Base-by-base conservation (phyloP, 2,113 vertebrate genomes). In the Bos taurus region DNA sequence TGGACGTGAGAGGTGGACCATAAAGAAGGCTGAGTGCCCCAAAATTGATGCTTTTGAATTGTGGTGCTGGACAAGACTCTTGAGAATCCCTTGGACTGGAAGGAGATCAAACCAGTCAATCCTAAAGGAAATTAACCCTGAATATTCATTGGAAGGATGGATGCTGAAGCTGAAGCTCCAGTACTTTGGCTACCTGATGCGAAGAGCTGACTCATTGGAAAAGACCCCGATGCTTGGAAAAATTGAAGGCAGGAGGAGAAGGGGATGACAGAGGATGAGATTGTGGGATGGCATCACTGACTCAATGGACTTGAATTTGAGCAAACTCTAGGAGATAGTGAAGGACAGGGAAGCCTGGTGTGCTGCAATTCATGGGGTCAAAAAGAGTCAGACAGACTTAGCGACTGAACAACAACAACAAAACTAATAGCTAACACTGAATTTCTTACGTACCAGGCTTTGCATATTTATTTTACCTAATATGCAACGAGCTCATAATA, bases 11-110 rank as follows among this genome's bases (percentile, higher is more conserved):
- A 40, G 67, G 1, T 71, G n/a, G 67, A 23, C n/a, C 67, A 23
- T 40, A 23, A 71, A 71, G n/a, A 12, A 71, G 19, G 5, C 19
- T 23, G n/a, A 71, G n/a, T 0, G 0, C 67, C 2, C 1, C 40
- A 36, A 21, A 71, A 12, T 23, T 12, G 4, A 23, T 71, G n/a
- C 4, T 40, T 71, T 40, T 71, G 67, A 71, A 71, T 12, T 36
- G 5, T 71, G 67, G 19, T 71, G 67, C n/a, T 71, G n/a, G 17
- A 21, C n/a, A 71, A 62, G 60, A 62, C 14, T 71, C n/a, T 36
- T 71, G 64, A 67, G 64, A 71, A 9, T 36, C n/a, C n/a, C n/a
- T 71, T 71, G 64, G 19, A 19, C n/a, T 36, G 62, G 6, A 64
- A 64, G 62, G 30, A 64, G 30, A 64, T 64, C 62, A 64, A 64